Evolutionary conservation across 1,140 invertebrate genomes (phyloP).

Genomic region (Nylanderia fulva): DNA sequence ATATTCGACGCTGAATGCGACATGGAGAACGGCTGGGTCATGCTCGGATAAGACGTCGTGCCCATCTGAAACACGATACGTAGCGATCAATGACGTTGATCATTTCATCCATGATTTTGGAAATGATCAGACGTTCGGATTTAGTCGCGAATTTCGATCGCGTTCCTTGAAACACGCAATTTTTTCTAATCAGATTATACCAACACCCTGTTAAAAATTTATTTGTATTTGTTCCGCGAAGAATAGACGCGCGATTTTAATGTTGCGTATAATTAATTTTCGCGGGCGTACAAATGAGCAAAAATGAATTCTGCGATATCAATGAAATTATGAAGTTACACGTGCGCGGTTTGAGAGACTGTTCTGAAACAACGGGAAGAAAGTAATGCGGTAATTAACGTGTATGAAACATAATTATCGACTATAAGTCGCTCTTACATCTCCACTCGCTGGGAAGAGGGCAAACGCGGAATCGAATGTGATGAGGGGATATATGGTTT

Average conservation of each 20-base stretch:
- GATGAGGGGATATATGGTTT: constrained; percentile 39
- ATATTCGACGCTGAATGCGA: constrained; percentile 94
- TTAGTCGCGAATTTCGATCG: neutral
- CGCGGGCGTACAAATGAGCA: constrained; percentile 23
- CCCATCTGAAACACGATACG: constrained; percentile 91
- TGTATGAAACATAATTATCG: constrained; percentile 54
- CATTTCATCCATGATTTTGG: neutral
- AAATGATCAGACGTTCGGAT: neutral
- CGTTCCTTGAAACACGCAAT: neutral
- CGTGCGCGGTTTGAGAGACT: constrained; percentile 24
- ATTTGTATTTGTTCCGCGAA: neutral
- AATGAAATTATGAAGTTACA: constrained; percentile 45
- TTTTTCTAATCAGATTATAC: neutral
- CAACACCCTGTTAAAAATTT: neutral
- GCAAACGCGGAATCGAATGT: constrained; percentile 33
- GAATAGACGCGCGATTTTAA: constrained; percentile 22
- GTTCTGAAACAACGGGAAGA: constrained; percentile 40
- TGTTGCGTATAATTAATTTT: constrained; percentile 50
- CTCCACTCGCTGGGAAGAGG: neutral
- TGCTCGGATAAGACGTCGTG: constrained; percentile 94
- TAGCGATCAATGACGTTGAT: neutral
- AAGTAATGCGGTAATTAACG: constrained; percentile 61
- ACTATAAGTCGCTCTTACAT: constrained; percentile 42
- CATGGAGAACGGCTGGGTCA: constrained; percentile 98
- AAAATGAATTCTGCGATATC: constrained; percentile 52